These are phyloP conservation scores for Sarcophaga bullata DNA, from an alignment of 1,140 invertebrate genomes.

Conservation along the genomic window DNA sequence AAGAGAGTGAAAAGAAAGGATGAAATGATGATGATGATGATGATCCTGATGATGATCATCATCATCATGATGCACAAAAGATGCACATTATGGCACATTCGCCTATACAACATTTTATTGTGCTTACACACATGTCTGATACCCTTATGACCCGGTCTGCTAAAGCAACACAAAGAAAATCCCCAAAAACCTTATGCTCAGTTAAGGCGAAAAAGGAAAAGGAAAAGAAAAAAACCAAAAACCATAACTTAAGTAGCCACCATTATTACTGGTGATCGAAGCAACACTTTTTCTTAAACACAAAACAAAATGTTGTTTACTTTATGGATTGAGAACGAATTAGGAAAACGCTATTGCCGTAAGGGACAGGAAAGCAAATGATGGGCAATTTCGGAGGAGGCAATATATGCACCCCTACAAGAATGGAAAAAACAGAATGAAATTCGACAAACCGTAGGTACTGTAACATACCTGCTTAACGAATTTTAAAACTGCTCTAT, in stretches of 20 bases:
- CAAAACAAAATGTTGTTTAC: no score
- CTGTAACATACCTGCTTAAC: no score
- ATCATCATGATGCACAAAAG: neutral
- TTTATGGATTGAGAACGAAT: no score
- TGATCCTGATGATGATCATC: neutral
- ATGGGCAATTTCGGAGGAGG: no score
- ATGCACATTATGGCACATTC: neutral
- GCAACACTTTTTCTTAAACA: neutral
- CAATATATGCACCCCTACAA: no score
- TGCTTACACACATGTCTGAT: conserved; percentile 22
- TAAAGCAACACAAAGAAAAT: neutral
- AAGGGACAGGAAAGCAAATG: no score
- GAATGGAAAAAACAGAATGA: no score
- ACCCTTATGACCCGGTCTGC: conserved; percentile 26
- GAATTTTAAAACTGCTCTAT: no score
- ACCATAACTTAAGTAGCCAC: conserved; percentile 18
- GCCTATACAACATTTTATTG: conserved; percentile 19
- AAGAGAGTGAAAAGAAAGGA: conserved; percentile 23
- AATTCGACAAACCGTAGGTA: no score
- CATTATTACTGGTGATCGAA: conserved; percentile 16
- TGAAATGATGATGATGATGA: neutral
- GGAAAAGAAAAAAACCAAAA: neutral
- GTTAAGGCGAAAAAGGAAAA: neutral
- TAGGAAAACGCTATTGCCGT: no score
- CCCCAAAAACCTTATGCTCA: neutral